Evolutionary conservation across 2,888 invertebrate species (phyloP).

Genomic region (Lingula anatina): DNA sequence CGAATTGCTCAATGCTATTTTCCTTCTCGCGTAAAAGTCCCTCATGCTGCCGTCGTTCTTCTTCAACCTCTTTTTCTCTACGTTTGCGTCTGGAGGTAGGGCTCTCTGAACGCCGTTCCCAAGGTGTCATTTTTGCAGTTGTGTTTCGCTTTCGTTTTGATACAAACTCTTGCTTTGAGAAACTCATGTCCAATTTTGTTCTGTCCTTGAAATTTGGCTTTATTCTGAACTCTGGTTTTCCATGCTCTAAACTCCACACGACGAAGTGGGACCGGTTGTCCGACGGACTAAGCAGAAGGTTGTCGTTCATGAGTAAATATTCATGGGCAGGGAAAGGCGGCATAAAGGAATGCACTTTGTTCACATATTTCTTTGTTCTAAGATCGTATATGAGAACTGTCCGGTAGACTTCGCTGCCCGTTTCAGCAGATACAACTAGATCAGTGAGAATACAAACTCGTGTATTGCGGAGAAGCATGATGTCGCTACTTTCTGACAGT

Average conservation of each 20-base stretch:
- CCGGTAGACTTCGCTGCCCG: slow-evolving; percentile 34
- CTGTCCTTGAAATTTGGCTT: slow-evolving; percentile 29
- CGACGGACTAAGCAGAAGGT: slow-evolving; percentile 39
- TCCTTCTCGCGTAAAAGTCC: slow-evolving; percentile 37
- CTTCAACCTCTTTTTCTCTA: slow-evolving; percentile 26
- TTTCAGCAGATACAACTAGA: slow-evolving; percentile 30
- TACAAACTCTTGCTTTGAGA: background rate
- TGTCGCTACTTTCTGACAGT: slow-evolving; percentile 34
- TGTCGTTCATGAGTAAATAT: slow-evolving; percentile 38
- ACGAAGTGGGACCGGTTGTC: slow-evolving; percentile 44
- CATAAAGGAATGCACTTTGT: slow-evolving; percentile 36
- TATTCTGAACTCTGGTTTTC: slow-evolving; percentile 35
- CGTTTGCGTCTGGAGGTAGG: slow-evolving; percentile 23
- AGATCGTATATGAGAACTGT: slow-evolving; percentile 41
- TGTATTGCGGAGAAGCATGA: slow-evolving; percentile 37
- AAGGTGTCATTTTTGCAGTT: slow-evolving; percentile 38
- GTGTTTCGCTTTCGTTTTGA: slow-evolving; percentile 14
- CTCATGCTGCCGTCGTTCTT: slow-evolving; percentile 25
- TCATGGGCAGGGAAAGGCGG: slow-evolving; percentile 42
- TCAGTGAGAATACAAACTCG: slow-evolving; percentile 41
- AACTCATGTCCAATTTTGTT: background rate
- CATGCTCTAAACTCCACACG: slow-evolving; percentile 40
- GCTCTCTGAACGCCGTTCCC: slow-evolving; percentile 41
- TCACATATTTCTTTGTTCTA: slow-evolving; percentile 30
- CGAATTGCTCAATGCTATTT: slow-evolving; percentile 42